Conservation (phyloP, 1,140 invertebrate genomes). For the Anastrepha obliqua region DNA sequence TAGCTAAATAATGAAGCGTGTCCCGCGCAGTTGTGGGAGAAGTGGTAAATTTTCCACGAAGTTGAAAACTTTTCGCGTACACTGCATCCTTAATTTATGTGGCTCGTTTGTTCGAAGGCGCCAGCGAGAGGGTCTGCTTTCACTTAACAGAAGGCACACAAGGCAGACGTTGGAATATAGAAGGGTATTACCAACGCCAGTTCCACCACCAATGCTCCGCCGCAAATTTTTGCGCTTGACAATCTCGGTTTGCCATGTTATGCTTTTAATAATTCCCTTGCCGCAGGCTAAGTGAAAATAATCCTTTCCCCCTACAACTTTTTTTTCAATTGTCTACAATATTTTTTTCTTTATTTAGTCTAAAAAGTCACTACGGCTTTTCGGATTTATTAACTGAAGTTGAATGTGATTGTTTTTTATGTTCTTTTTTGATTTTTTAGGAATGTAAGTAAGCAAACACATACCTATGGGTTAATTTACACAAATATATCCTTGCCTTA, state of each 20-base stretch:
- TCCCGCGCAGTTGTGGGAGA: not conserved
- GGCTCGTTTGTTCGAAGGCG: not conserved
- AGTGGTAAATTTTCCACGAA: slow-evolving; percentile 32
- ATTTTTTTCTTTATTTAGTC: not conserved
- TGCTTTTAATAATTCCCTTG: slow-evolving; percentile 39
- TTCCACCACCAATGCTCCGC: no score
- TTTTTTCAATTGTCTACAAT: not conserved
- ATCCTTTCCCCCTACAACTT: slow-evolving; percentile 21
- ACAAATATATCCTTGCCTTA: no score
- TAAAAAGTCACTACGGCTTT: slow-evolving; percentile 3
- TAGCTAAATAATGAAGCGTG: slow-evolving; percentile 27
- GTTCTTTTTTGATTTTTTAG: not conserved
- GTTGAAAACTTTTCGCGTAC: slow-evolving; percentile 30
- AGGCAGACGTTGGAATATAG: not conserved
- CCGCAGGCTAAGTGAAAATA: slow-evolving; percentile 9
- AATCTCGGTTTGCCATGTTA: slow-evolving; percentile 29
- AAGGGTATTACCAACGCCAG: not conserved
- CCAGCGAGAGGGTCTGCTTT: not conserved
- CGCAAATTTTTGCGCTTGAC: slow-evolving; percentile 33
- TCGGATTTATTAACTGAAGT: not conserved
- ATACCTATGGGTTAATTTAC: no score
- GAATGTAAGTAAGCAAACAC: not conserved
- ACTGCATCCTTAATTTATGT: slow-evolving; percentile 15
- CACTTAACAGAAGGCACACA: not conserved
- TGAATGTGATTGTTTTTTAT: not conserved